These are phyloP conservation scores for Eulithis testata DNA, from an alignment of 2,888 invertebrate genomes.

Conservation along the genomic window DNA sequence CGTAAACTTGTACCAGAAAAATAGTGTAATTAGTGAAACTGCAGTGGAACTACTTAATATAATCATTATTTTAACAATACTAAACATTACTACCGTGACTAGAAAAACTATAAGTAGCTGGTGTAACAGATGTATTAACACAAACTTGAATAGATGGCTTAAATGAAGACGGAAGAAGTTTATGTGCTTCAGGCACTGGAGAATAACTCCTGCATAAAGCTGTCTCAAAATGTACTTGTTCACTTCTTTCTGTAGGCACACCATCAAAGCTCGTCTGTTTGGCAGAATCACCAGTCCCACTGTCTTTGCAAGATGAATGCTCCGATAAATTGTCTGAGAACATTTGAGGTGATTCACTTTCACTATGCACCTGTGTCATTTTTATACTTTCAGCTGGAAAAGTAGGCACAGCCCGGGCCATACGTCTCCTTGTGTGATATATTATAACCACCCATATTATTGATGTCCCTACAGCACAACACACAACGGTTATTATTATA, in stretches of 20 bases:
- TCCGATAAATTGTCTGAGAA: slow-evolving; percentile 89
- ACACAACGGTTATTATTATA: slow-evolving; percentile 94
- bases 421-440: slow-evolving; percentile 91
- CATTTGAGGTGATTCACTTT: slow-evolving; percentile 79
- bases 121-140: slow-evolving; percentile 81
- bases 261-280: slow-evolving; percentile 89
- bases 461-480: slow-evolving; percentile 96
- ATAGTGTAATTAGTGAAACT: slow-evolving; percentile 70
- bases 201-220: slow-evolving; percentile 75
- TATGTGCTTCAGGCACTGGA: slow-evolving; percentile 80
- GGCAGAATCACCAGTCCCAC: slow-evolving; percentile 92
- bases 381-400: slow-evolving; percentile 77
- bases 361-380: slow-evolving; percentile 82
- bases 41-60: slow-evolving; percentile 54
- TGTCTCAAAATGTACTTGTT: slow-evolving; percentile 78
- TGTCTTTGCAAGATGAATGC: slow-evolving; percentile 91
- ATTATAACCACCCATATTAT: slow-evolving; percentile 96
- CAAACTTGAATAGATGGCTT: slow-evolving; percentile 83
- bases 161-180: slow-evolving; percentile 80
- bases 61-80: slow-evolving; percentile 55
- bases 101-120: slow-evolving; percentile 84
- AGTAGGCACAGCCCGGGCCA: slow-evolving; percentile 79
- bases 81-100: slow-evolving; percentile 82
- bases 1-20: neutral
- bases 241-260: slow-evolving; percentile 75